These are phyloP conservation scores for Rotaria macrura DNA, from an alignment of 2,888 invertebrate genomes.

Conservation along the genomic window DNA sequence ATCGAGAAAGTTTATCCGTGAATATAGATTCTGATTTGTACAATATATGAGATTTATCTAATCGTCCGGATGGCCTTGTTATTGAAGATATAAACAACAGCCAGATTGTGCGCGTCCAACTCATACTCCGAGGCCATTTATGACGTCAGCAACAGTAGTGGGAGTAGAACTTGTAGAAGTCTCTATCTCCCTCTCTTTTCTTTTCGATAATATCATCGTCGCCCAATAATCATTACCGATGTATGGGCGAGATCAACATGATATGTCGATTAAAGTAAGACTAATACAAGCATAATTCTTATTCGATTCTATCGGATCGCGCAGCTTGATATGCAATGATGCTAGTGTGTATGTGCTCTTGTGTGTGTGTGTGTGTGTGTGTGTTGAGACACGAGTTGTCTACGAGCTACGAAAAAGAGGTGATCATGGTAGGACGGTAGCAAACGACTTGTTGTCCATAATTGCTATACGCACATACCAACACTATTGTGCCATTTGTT, in stretches of 20 bases:
- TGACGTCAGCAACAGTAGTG: neutral
- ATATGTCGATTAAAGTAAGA: conserved; percentile 8
- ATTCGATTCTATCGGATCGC: neutral
- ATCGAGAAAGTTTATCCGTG: neutral
- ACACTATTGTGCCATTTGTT: neutral
- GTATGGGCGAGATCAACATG: neutral
- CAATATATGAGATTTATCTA: neutral
- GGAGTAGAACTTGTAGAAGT: neutral
- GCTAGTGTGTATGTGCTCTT: neutral
- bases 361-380: neutral
- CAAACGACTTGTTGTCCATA: neutral
- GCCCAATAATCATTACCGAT: neutral
- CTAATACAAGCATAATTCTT: neutral
- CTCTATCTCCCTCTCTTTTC: neutral
- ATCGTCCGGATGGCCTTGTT: neutral
- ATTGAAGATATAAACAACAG: neutral
- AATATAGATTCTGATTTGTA: neutral
- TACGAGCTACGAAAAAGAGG: neutral
- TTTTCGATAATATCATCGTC: neutral
- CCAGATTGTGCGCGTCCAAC: neutral
- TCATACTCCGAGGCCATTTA: neutral
- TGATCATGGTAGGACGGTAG: neutral
- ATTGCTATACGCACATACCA: neutral
- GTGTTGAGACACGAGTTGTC: neutral
- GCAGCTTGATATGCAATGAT: neutral